phyloP scores from a whole-genome alignment of 2,797 vertebrate genomes.

The Epinephelus awoara region DNA sequence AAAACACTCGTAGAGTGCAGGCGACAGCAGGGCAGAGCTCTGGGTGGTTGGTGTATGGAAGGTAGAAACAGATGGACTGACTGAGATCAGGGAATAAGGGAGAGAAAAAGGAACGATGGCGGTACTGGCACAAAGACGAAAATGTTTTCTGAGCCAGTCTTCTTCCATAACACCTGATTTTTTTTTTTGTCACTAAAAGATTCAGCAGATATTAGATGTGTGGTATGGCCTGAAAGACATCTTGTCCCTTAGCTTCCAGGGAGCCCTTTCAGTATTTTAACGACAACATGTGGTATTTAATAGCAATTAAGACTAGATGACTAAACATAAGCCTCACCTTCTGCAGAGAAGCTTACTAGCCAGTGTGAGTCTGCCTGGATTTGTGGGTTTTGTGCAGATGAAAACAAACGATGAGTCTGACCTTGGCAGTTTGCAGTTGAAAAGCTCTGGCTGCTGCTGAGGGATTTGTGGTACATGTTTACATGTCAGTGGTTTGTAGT shows the following conservation, averaged over 20 bases:
- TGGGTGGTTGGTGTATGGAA: slow-evolving; percentile 37
- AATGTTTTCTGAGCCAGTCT: background rate
- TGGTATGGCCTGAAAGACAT: background rate
- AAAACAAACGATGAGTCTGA: slow-evolving; percentile 21
- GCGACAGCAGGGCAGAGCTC: slow-evolving; percentile 46
- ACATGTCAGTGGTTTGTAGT: background rate
- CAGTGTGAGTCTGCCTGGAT: background rate
- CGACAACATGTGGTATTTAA: slow-evolving; percentile 3
- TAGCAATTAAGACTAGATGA: background rate
- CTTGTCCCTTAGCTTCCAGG: background rate
- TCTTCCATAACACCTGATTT: background rate
- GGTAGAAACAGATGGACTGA: slow-evolving; percentile 56
- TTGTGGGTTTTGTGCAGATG: slow-evolving; percentile 15
- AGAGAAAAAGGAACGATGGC: background rate
- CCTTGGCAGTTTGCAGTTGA: background rate
- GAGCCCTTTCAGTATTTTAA: background rate
- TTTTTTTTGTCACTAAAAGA: background rate
- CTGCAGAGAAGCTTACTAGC: background rate
- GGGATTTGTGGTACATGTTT: slow-evolving; percentile 16
- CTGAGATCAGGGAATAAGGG: slow-evolving; percentile 42
- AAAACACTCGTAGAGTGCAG: slow-evolving; percentile 11
- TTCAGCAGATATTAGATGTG: background rate
- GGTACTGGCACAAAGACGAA: background rate
- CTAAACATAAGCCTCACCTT: background rate
- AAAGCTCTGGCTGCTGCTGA: slow-evolving; percentile 11